These are phyloP conservation scores for Diogma glabrata DNA, from an alignment of 2,888 invertebrate genomes.

Conservation along the genomic window DNA sequence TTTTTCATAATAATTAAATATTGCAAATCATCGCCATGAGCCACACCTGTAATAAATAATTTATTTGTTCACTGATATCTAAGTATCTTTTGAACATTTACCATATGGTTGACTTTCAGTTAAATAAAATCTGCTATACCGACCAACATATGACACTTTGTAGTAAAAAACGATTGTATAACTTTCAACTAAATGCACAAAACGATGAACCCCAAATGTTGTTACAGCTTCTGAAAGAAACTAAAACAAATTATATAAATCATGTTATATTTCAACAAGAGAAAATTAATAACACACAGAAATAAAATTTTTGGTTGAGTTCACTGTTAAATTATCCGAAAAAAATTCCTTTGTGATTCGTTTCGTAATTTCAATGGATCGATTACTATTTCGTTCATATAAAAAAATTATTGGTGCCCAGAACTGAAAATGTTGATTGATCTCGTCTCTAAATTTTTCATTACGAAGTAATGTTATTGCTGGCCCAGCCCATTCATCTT, in stretches of 20 bases:
- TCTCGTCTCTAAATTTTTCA: constrained; percentile 36
- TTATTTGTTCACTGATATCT: too few relatives aligned
- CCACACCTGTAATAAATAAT: too few relatives aligned
- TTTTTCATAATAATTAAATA: constrained; percentile 24
- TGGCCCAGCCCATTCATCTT: constrained; percentile 47
- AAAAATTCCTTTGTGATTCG: too few relatives aligned
- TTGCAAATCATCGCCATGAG: constrained; percentile 22
- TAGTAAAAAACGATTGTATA: constrained; percentile 46
- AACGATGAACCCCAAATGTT: constrained; percentile 44
- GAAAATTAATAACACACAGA: too few relatives aligned
- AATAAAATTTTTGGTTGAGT: too few relatives aligned
- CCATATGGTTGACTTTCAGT: constrained; percentile 23
- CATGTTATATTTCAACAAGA: too few relatives aligned
- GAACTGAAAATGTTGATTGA: constrained; percentile 43
- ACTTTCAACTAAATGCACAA: constrained; percentile 42
- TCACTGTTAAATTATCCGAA: too few relatives aligned
- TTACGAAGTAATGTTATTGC: constrained; percentile 43
- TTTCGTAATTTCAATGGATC: constrained; percentile 36
- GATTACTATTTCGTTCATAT: constrained; percentile 40
- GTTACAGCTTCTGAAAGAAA: constrained; percentile 45
- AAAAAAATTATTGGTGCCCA: constrained; percentile 46
- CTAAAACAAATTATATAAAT: too few relatives aligned
- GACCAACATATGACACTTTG: constrained; percentile 45
- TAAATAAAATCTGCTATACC: constrained; percentile 39
- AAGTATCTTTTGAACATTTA: too few relatives aligned